Evolutionary conservation across 2,797 vertebrate species (phyloP).

Genomic region (Podarcis siculus): DNA sequence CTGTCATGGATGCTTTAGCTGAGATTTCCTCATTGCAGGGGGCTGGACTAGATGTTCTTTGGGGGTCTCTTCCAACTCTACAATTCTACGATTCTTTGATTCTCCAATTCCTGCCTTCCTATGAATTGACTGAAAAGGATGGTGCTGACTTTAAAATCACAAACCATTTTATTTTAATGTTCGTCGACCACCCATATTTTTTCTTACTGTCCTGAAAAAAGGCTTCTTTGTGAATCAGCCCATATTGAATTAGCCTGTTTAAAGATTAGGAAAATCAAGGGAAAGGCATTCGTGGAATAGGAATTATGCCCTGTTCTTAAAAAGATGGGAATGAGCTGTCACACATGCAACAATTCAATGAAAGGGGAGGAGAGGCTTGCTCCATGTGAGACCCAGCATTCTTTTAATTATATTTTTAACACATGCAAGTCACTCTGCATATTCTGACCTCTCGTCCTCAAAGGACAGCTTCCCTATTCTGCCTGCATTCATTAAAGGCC

Average conservation of each 20-base stretch:
- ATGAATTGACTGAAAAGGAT: no score
- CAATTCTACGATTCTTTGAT: no score
- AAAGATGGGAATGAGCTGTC: not conserved
- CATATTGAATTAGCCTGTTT: not conserved
- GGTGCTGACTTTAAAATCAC: no score
- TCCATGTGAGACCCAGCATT: slow-evolving; percentile 13
- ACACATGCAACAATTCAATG: slow-evolving; percentile 34
- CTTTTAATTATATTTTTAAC: slow-evolving; percentile 64
- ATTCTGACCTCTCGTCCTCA: slow-evolving; percentile 57
- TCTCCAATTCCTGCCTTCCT: no score
- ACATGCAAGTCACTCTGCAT: slow-evolving; percentile 53
- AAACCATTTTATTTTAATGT: not conserved
- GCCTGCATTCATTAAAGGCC: slow-evolving; percentile 58
- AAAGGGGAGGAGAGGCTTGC: slow-evolving; percentile 38
- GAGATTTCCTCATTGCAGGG: no score
- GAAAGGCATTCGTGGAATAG: not conserved
- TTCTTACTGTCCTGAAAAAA: not conserved
- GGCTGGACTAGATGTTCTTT: no score
- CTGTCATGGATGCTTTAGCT: no score
- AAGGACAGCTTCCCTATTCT: slow-evolving; percentile 59
- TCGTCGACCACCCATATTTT: not conserved
- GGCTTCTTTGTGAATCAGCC: not conserved
- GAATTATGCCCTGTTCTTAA: not conserved
- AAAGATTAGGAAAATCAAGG: slow-evolving; percentile 37
- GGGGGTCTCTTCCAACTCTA: no score